Conservation (phyloP, 1,140 invertebrate genomes). For the Venturia canescens region DNA sequence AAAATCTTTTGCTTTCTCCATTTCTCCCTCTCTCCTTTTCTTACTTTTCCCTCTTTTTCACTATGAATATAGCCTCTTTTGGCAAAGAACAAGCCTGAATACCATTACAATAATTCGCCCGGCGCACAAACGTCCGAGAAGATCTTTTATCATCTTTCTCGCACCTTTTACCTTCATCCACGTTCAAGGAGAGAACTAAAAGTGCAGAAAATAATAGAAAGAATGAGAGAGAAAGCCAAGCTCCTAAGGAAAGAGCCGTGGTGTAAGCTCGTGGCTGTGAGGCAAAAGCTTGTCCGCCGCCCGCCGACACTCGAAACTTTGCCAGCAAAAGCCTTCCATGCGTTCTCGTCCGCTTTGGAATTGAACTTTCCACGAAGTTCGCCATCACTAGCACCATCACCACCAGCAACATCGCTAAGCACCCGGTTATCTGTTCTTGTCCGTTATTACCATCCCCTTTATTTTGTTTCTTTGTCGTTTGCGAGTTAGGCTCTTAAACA, state of each 20-base stretch:
- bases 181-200: neutral
- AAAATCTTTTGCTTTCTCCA: constrained; percentile 29
- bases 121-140: constrained; percentile 31
- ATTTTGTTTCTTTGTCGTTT: constrained; percentile 21
- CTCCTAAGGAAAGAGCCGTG: neutral
- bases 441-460: neutral
- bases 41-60: neutral
- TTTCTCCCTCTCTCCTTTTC: neutral
- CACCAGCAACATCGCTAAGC: constrained; percentile 13
- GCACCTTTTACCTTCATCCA: constrained; percentile 24
- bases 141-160: constrained; percentile 44
- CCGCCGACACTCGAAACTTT: constrained; percentile 48
- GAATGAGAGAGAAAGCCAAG: neutral
- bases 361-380: constrained; percentile 46
- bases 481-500: constrained; percentile 18
- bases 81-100: neutral
- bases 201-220: neutral
- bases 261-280: constrained; percentile 35
- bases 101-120: constrained; percentile 29
- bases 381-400: constrained; percentile 25
- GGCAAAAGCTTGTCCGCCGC: constrained; percentile 41
- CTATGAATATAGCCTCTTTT: neutral
- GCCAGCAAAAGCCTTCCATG: constrained; percentile 26
- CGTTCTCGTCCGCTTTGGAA: constrained; percentile 38
- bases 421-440: constrained; percentile 19